Evolutionary conservation across 2,113 vertebrate genomes (phyloP).

Genomic region (Tautogolabrus adspersus): DNA sequence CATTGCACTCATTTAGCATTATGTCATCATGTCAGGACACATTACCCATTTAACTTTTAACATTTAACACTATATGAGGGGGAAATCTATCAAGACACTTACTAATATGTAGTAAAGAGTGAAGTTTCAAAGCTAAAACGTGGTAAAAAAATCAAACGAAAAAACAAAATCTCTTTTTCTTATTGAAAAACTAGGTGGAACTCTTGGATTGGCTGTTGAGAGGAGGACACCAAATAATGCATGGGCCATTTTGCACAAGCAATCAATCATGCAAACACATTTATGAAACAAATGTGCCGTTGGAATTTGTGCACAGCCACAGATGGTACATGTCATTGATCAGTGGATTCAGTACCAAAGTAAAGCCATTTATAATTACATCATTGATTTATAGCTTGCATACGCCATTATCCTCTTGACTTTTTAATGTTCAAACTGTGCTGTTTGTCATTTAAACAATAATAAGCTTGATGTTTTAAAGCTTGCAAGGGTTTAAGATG

Average conservation of each 20-base stretch:
- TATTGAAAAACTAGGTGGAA: neutral
- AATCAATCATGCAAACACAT: slow-evolving; percentile 20
- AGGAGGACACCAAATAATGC: slow-evolving; percentile 6
- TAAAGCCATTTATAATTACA: slow-evolving; percentile 7
- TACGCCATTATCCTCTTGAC: slow-evolving; percentile 1
- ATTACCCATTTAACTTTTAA: neutral
- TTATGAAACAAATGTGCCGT: neutral
- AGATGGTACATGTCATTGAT: slow-evolving; percentile 23
- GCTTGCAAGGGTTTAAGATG: neutral
- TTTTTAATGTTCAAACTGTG: neutral
- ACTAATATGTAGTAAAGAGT: neutral
- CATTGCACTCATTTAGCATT: slow-evolving; percentile 8
- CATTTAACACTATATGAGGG: neutral
- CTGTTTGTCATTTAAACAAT: neutral
- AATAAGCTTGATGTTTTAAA: neutral
- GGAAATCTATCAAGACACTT: neutral
- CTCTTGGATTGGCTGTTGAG: neutral
- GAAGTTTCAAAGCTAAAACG: neutral
- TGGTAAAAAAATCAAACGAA: neutral
- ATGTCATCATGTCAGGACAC: slow-evolving; percentile 19
- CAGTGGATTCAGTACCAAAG: neutral
- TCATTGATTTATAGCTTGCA: slow-evolving; percentile 12
- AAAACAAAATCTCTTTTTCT: too few relatives aligned
- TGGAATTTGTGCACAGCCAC: neutral
- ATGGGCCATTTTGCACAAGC: neutral